A percentile compares a stretch with the other conserved stretches of the same genome.
phyloP scores from a whole-genome alignment of 2,113 vertebrate species.

The Gobio gobio region DNA sequence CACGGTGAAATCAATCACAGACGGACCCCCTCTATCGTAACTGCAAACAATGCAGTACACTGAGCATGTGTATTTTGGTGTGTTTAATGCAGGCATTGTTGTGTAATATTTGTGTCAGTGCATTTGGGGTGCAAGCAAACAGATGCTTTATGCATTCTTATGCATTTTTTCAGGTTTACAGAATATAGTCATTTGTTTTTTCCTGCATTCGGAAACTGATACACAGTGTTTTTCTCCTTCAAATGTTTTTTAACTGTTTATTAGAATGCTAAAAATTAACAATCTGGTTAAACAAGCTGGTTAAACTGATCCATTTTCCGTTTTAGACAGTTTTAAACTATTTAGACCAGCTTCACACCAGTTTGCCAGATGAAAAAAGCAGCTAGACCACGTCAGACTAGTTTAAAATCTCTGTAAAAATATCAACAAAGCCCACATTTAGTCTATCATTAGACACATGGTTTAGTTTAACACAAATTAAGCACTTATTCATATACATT shows the following conservation, averaged over 20 bases:
- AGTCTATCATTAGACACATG: neutral
- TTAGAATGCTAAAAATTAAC: neutral
- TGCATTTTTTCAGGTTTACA: neutral
- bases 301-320: neutral
- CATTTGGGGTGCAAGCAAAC: neutral
- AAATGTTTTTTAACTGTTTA: neutral
- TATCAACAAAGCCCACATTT: neutral
- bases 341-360: neutral
- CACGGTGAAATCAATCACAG: slow-evolving; percentile 41
- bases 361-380: neutral
- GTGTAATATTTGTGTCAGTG: slow-evolving; percentile 31
- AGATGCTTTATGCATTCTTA: neutral
- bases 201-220: neutral
- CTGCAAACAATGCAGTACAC: slow-evolving; percentile 29
- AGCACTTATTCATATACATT: neutral
- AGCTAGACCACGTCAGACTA: neutral
- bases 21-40: neutral
- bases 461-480: neutral
- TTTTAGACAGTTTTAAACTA: neutral
- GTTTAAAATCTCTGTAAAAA: neutral
- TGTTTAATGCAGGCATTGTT: slow-evolving; percentile 22
- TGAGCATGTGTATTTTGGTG: slow-evolving; percentile 1
- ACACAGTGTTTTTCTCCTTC: slow-evolving; percentile 1
- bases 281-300: neutral
- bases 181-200: neutral